Evolutionary conservation across 2,797 vertebrate genomes (phyloP).

Genomic region (Crenichthys baileyi): DNA sequence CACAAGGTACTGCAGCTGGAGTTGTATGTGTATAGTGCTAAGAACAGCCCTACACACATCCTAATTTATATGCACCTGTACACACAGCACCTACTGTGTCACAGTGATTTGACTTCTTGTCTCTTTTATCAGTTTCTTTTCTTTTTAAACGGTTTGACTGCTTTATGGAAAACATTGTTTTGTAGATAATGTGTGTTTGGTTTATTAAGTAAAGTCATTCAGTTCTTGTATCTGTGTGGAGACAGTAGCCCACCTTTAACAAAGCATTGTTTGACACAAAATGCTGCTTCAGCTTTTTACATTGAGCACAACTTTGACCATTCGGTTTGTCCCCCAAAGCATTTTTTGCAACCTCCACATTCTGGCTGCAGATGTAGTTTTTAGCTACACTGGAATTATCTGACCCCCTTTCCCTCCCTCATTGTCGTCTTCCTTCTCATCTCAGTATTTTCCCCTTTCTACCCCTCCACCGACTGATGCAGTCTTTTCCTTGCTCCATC

Average conservation of each 20-base stretch:
- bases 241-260: constrained; percentile 49
- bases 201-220: constrained; percentile 50
- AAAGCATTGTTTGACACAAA: constrained; percentile 43
- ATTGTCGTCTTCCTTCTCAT: constrained; percentile 28
- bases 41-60: too few relatives aligned
- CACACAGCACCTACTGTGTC: constrained; percentile 46
- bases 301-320: constrained; percentile 28
- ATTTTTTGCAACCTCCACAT: constrained; percentile 4
- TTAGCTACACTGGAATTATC: constrained; percentile 12
- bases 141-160: constrained; percentile 62
- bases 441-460: constrained; percentile 47
- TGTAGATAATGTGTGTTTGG: constrained; percentile 18
- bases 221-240: constrained; percentile 16
- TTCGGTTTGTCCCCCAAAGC: constrained; percentile 52
- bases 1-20: not conserved
- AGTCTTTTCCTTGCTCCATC: constrained; percentile 60
- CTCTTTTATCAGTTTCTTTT: constrained; percentile 60
- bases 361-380: constrained; percentile 25
- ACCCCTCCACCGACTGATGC: constrained; percentile 26
- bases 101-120: constrained; percentile 49
- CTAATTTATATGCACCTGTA: not conserved
- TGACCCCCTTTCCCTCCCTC: constrained; percentile 18
- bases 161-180: constrained; percentile 44
- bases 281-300: constrained; percentile 60
- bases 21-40: not conserved